Evolutionary conservation across 2,113 vertebrate genomes (phyloP), one percentile per base, ranked within the genome.

Genomic region (Syngnathus floridae): DNA sequence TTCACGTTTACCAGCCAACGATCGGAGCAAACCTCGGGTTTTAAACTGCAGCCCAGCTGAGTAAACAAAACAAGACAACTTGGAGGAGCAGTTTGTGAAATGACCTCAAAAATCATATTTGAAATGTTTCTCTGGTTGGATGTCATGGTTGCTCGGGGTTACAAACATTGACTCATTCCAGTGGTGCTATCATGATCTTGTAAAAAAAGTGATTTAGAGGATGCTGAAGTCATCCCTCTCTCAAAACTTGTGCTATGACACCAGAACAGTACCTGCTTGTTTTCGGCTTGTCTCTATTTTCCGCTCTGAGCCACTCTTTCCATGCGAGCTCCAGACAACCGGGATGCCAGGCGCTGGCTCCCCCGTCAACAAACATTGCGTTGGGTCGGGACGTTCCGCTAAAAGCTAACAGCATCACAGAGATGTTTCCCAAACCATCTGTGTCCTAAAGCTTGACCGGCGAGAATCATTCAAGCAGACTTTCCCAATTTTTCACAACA

Each of bases 181-280:
- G 16, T 13, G 16, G 43, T 14, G 16, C 16, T 46, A 17, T 14
- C 13, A 51, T 19, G n/a, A n/a, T 22, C 10, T 10, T 26, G 14
- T 14, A 35, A 56, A 16, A 31, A 3, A 14, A 9, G 12, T 3
- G 13, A 9, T 1, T 56, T 56, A 43, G n/a, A 41, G 13, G 13
- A 61, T 22, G 21, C 21, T 22, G 6, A 43, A 16, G 38, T 26
- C 59, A 61, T 40, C 57, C 26, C 51, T 74, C 64, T 21, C 31
- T 57, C 54, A 7, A 16, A 46, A 0, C 55, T 58, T 65, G 55
- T 56, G 54, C 12, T 56, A 56, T 35, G 57, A 37, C 67, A 77
- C 57, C 67, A 59, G 55, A 71, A 86, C 86, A 85, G 63, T 76
- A 81, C 80, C 79, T 79, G 85, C 58, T 79, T 84, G 86, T 86